These are phyloP conservation scores for Sphaerophoria rueppellii DNA, from an alignment of 2,888 invertebrate genomes.

Conservation along the genomic window DNA sequence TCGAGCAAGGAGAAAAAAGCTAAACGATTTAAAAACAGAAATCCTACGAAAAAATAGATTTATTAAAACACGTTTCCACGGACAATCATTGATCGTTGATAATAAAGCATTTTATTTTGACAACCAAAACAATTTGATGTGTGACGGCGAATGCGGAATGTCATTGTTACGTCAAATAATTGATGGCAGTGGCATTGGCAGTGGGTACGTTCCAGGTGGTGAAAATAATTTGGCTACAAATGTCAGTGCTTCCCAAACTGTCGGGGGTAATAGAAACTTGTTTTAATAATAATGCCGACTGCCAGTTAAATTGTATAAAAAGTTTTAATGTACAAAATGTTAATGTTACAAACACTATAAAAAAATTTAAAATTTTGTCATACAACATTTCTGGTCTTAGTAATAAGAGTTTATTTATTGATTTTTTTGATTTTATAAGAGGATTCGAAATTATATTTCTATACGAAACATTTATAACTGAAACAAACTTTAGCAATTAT, in stretches of 20 bases:
- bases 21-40: no score
- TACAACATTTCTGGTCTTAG: no score
- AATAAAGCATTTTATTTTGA: no score
- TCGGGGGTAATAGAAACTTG: neutral
- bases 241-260: neutral
- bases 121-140: no score
- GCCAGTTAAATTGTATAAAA: constrained; percentile 4
- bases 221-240: neutral
- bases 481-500: constrained; percentile 8
- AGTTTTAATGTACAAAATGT: constrained; percentile 16
- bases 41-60: no score
- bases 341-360: neutral
- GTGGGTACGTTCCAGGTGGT: neutral
- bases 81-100: neutral
- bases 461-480: neutral
- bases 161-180: constrained; percentile 1
- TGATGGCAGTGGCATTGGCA: neutral
- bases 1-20: no score
- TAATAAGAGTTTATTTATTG: no score
- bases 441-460: no score
- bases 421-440: no score
- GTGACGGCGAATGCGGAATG: neutral
- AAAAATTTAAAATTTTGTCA: no score
- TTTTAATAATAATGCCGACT: constrained; percentile 16
- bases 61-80: neutral